These are phyloP conservation scores for Anthopleura xanthogrammica DNA, from an alignment of 92 coral and sea anemone genomes.

Conservation along the genomic window DNA sequence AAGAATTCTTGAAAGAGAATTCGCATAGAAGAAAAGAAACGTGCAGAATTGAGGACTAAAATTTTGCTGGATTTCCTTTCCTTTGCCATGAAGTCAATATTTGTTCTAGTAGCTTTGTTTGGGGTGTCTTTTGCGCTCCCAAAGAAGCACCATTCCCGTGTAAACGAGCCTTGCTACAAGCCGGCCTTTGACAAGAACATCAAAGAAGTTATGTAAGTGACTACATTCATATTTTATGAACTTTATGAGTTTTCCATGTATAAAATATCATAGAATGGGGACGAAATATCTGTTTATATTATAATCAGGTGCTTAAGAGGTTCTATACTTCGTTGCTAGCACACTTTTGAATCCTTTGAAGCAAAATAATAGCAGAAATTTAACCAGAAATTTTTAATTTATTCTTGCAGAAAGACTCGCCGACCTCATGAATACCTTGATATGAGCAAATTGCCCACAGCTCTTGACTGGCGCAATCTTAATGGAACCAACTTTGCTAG, in stretches of 20 bases:
- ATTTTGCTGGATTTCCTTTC: not conserved
- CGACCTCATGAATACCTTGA: conserved; percentile 88
- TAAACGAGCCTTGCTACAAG: conserved; percentile 59
- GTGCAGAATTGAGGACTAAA: not conserved
- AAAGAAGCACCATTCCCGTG: conserved; percentile 9
- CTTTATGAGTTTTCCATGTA: not conserved
- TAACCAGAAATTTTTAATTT: not conserved
- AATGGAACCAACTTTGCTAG: conserved; percentile 85
- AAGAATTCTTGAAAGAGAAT: not conserved
- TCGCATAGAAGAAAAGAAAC: not conserved
- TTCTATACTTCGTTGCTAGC: not conserved
- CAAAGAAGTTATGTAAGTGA: conserved; percentile 77
- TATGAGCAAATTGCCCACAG: conserved; percentile 52
- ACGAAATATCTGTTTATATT: not conserved
- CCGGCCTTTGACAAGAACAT: conserved; percentile 54
- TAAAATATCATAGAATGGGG: not conserved
- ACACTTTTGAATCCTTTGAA: too few relatives aligned
- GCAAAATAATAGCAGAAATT: too few relatives aligned
- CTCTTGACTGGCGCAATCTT: conserved; percentile 85
- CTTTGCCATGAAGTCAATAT: conserved; percentile 12
- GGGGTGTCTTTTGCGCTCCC: conserved; percentile 34
- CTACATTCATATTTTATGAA: not conserved
- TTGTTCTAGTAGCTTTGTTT: conserved; percentile 19
- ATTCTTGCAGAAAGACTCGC: conserved; percentile 54
- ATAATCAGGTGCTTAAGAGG: not conserved